Evolutionary conservation across 2,888 invertebrate genomes (phyloP), one percentile per base, ranked within the genome.

Genomic region (Sarcophaga caerulescens): DNA sequence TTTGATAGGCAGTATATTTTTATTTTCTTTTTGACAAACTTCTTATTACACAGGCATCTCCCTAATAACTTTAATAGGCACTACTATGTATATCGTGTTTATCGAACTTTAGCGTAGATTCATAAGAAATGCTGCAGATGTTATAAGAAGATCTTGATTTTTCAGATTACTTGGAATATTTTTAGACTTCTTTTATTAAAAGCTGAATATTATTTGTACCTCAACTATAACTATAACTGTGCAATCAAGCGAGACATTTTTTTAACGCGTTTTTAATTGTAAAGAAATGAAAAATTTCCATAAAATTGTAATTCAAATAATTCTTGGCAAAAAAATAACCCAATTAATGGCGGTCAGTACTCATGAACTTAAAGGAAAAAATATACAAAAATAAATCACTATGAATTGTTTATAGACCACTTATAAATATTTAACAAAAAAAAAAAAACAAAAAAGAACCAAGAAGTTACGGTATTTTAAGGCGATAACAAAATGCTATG

Each of bases 361-460:
- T 60, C 60, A 66, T 74, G 80, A 80, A 80, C 80, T 80, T 68
- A 71, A 65, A 12, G 25, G n/a, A 47, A 21, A 78, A 79, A 62
- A 47, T 47, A 73, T 35, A 21, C 35, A 52, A 78, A 79, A 68
- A 60, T 66, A 73, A 57, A 21, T 63, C 23, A 57, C 52, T 52
- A 52, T 14, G 17, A 62, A 62, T 69, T 69, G 45, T 69, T 19
- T 47, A 69, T 45, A 69, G 25, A 75, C 63, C 25, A 52, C n/a
- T 74, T 47, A 21, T 62, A 21, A 10, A 17, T 14, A 14, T 8
- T 52, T 5, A 14, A 52, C 14, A 12, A 52, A 52, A 14, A 52
- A 1, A 52, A 52, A 52, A n/a, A n/a, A n/a, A n/a, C n/a, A 52
- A 52, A 14, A 52, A 1, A 52, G 17, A 52, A 47, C 4, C 14